phyloP scores from a whole-genome alignment of 2,888 invertebrate genomes.

The Troides helena region DNA sequence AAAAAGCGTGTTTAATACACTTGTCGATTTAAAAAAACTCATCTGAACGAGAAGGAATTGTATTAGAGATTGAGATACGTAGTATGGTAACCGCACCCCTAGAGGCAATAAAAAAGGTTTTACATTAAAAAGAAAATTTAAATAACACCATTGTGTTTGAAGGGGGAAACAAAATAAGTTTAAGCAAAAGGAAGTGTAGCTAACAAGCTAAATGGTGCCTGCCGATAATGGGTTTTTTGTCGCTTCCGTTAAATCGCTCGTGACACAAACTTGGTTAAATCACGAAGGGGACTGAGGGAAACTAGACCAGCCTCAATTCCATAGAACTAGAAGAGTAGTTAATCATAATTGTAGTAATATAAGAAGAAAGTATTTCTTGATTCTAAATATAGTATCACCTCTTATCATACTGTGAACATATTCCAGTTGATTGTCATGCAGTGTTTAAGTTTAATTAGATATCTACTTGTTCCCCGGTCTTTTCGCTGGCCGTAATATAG shows the following conservation, averaged over 20 bases:
- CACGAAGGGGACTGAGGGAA: constrained; percentile 3
- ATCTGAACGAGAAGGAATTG: too few species aligned
- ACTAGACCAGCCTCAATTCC: neutral
- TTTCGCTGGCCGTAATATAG: too few species aligned
- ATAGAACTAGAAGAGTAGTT: neutral
- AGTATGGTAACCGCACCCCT: neutral
- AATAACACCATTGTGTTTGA: neutral
- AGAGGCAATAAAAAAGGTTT: neutral
- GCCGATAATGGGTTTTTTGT: constrained; percentile 68
- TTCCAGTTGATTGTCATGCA: too few species aligned
- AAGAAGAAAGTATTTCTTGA: too few species aligned
- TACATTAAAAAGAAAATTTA: too few species aligned
- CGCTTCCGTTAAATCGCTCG: constrained; percentile 57
- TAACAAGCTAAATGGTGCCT: constrained; percentile 66
- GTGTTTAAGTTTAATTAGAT: too few species aligned
- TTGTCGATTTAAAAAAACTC: too few species aligned
- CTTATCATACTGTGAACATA: too few species aligned
- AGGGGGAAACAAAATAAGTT: constrained; percentile 37
- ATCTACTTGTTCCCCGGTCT: too few species aligned
- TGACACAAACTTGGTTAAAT: constrained; percentile 53
- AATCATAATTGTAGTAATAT: neutral
- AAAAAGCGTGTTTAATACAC: too few species aligned
- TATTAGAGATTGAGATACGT: too few species aligned
- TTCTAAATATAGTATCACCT: too few species aligned
- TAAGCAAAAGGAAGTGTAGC: constrained; percentile 60